These are phyloP conservation scores for Hermaeophaga mercurialis DNA, from an alignment of 2,888 invertebrate genomes.

Conservation along the genomic window DNA sequence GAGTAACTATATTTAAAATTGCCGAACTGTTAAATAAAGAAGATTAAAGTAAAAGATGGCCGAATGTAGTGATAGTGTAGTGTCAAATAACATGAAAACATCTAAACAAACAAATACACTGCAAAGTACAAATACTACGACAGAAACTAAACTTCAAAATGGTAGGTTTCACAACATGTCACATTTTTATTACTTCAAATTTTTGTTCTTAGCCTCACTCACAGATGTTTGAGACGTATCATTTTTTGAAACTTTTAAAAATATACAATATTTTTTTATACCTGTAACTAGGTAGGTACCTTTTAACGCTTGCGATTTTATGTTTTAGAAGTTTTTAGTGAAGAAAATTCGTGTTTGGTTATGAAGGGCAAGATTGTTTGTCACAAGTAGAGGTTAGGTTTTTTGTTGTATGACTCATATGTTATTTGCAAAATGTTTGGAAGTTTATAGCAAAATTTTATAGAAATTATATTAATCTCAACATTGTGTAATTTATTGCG, in stretches of 20 bases:
- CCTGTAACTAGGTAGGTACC: background rate
- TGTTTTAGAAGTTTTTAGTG: no score
- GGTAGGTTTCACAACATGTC: slow-evolving; percentile 43
- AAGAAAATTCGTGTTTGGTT: background rate
- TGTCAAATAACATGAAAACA: slow-evolving; percentile 53
- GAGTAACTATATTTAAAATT: slow-evolving; percentile 27
- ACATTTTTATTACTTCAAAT: slow-evolving; percentile 22
- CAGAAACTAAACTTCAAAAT: slow-evolving; percentile 50
- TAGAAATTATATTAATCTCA: background rate
- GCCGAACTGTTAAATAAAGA: slow-evolving; percentile 28
- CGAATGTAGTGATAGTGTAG: slow-evolving; percentile 55
- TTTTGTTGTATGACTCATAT: slow-evolving; percentile 9
- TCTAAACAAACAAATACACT: slow-evolving; percentile 47
- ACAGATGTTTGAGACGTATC: background rate
- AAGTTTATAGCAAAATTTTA: background rate
- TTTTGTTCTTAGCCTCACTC: slow-evolving; percentile 20
- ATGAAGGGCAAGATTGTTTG: slow-evolving; percentile 5
- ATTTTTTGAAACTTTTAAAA: background rate
- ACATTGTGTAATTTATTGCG: background rate
- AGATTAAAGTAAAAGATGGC: slow-evolving; percentile 52
- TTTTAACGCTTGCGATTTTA: background rate
- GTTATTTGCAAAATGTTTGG: background rate
- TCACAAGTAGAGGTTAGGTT: slow-evolving; percentile 5
- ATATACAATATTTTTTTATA: background rate
- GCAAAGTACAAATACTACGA: slow-evolving; percentile 43